These are phyloP conservation scores for Spinibarbus caldwelli DNA, from an alignment of 2,797 vertebrate genomes.

Conservation along the genomic window DNA sequence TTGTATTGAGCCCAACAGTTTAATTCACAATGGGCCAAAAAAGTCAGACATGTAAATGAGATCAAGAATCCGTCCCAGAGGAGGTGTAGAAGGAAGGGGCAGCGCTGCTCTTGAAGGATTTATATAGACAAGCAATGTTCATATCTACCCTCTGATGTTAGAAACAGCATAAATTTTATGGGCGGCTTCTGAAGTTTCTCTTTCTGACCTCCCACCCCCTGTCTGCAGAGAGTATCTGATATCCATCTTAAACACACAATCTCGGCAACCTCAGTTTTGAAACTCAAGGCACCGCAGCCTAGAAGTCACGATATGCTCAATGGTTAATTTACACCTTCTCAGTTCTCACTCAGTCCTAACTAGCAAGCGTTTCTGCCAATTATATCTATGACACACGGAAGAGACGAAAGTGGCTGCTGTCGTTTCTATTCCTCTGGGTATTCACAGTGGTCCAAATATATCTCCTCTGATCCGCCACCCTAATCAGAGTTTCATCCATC, in stretches of 20 bases:
- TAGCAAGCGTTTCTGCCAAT: slow-evolving; percentile 24
- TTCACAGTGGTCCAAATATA: slow-evolving; percentile 26
- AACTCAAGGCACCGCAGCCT: not conserved
- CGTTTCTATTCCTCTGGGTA: slow-evolving; percentile 31
- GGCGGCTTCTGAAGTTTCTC: slow-evolving; percentile 23
- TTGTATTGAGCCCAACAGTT: not conserved
- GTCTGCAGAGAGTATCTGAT: slow-evolving; percentile 21
- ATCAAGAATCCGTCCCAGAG: not conserved
- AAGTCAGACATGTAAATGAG: slow-evolving; percentile 11
- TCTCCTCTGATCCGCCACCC: slow-evolving; percentile 26
- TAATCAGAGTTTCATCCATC: slow-evolving; percentile 41
- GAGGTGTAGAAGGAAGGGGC: not conserved
- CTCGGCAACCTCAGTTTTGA: not conserved
- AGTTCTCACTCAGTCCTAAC: slow-evolving; percentile 34
- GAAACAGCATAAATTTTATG: not conserved
- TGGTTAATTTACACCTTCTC: slow-evolving; percentile 39
- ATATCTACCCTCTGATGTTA: slow-evolving; percentile 30
- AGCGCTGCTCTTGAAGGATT: not conserved
- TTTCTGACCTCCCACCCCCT: slow-evolving; percentile 18
- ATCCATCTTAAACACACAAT: slow-evolving; percentile 31
- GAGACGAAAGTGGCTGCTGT: not conserved
- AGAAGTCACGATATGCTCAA: not conserved
- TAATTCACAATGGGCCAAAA: not conserved
- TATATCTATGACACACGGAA: slow-evolving; percentile 6
- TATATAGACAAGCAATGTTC: slow-evolving; percentile 17